Percentiles rank a stretch among this genome's conserved stretches.
phyloP scores from a whole-genome alignment of 1,140 invertebrate genomes.

The Anastrepha ludens region DNA sequence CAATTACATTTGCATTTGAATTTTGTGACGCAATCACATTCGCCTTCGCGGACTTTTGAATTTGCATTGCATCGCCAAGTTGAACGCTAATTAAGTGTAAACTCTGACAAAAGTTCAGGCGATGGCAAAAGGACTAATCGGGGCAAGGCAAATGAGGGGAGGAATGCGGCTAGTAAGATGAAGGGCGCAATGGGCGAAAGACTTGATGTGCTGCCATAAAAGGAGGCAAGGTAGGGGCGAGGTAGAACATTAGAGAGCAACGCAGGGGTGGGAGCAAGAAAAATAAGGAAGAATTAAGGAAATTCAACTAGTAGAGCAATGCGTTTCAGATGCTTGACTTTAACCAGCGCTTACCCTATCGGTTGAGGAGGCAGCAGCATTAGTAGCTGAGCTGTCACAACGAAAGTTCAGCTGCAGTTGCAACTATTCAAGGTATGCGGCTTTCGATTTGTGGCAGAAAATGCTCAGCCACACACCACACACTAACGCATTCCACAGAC shows the following conservation, averaged over 20 bases:
- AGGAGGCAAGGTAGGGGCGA: too few species aligned
- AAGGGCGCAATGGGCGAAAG: not conserved
- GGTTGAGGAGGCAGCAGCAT: not conserved
- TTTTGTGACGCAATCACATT: not conserved
- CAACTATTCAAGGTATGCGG: not conserved
- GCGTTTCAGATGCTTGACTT: not conserved
- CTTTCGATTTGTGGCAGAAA: not conserved
- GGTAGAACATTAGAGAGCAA: too few species aligned
- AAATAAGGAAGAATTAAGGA: slow-evolving; percentile 25
- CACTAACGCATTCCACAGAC: not conserved
- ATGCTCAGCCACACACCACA: not conserved
- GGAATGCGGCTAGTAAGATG: not conserved
- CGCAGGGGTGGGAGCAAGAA: too few species aligned
- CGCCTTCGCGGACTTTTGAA: not conserved
- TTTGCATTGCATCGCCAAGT: slow-evolving; percentile 16
- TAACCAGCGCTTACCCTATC: too few species aligned
- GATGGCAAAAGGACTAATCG: not conserved
- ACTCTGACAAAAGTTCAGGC: slow-evolving; percentile 30
- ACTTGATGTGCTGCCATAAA: not conserved
- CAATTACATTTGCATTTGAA: slow-evolving; percentile 44
- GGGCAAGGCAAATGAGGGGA: not conserved
- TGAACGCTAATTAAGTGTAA: slow-evolving; percentile 42
- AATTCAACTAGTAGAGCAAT: not conserved
- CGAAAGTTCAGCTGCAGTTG: not conserved
- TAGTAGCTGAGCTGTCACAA: not conserved